Conservation (phyloP, 2,888 invertebrate species). For the Fabriciana adippe region DNA sequence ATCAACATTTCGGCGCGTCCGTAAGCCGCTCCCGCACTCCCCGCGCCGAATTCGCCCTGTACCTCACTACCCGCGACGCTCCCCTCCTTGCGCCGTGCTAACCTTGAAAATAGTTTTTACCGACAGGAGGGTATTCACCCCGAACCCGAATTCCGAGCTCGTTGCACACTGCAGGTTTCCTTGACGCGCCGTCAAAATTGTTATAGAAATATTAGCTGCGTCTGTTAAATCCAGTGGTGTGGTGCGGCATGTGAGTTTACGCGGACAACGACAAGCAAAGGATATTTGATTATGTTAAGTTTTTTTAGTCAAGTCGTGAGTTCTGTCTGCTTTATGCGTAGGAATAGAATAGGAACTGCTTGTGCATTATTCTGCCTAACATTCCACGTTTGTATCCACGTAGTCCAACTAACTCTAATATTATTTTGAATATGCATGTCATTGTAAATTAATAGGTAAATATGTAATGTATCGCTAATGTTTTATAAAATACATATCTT, state of each 20-base stretch:
- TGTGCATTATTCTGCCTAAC: constrained; percentile 23
- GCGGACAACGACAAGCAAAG: constrained; percentile 68
- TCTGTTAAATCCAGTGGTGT: constrained; percentile 54
- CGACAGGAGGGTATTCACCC: constrained; percentile 81
- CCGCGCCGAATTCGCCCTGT: constrained; percentile 74
- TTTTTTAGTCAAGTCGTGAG: constrained; percentile 74
- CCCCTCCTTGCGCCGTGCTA: constrained; percentile 74
- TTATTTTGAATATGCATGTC: no score
- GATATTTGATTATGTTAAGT: constrained; percentile 70
- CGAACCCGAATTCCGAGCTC: constrained; percentile 77
- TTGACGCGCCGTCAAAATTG: constrained; percentile 52
- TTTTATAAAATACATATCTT: no score
- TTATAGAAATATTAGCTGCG: constrained; percentile 55
- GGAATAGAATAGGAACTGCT: constrained; percentile 35
- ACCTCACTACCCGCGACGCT: constrained; percentile 65
- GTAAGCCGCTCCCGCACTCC: constrained; percentile 54
- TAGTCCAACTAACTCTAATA: not conserved
- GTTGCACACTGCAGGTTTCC: constrained; percentile 68
- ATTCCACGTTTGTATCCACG: not conserved
- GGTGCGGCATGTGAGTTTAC: constrained; percentile 59
- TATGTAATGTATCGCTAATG: no score
- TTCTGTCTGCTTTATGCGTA: constrained; percentile 52
- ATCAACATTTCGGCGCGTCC: constrained; percentile 80
- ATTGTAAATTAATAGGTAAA: no score
- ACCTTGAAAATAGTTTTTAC: constrained; percentile 83